A percentile compares a stretch with the other conserved stretches of the same genome.
These are phyloP conservation scores for Disparrhopalites patrizii DNA, from an alignment of 2,888 invertebrate species.

Conservation along the genomic window DNA sequence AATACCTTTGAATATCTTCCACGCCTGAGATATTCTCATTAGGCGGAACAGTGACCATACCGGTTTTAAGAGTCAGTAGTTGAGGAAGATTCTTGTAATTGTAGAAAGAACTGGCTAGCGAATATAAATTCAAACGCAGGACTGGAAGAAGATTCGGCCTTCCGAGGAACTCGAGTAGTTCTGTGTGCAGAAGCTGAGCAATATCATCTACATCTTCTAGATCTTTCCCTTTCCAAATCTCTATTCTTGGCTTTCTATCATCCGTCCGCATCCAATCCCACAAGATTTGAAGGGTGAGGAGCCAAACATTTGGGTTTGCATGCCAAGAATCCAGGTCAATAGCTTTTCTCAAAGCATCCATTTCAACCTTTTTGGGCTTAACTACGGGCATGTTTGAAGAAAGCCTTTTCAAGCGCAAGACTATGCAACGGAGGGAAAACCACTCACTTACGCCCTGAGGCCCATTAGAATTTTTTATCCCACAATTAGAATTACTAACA, in stretches of 20 bases:
- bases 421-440: background rate
- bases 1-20: background rate
- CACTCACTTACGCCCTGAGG: no score
- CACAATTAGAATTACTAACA: no score
- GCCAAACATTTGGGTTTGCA: background rate
- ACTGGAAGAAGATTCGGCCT: no score
- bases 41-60: background rate
- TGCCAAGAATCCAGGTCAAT: background rate
- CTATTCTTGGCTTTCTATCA: background rate
- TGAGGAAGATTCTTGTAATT: conserved; percentile 6
- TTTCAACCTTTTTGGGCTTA: conserved; percentile 5
- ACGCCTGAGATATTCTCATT: background rate
- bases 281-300: background rate
- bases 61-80: background rate
- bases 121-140: background rate
- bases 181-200: background rate
- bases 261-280: conserved; percentile 17
- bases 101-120: background rate
- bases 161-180: no score
- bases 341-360: background rate
- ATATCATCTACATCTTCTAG: background rate
- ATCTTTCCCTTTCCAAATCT: background rate
- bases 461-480: no score
- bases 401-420: background rate
- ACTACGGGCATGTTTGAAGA: background rate